phyloP scores from a whole-genome alignment of 2,888 invertebrate genomes.

The Alloscopus bannaensis region DNA sequence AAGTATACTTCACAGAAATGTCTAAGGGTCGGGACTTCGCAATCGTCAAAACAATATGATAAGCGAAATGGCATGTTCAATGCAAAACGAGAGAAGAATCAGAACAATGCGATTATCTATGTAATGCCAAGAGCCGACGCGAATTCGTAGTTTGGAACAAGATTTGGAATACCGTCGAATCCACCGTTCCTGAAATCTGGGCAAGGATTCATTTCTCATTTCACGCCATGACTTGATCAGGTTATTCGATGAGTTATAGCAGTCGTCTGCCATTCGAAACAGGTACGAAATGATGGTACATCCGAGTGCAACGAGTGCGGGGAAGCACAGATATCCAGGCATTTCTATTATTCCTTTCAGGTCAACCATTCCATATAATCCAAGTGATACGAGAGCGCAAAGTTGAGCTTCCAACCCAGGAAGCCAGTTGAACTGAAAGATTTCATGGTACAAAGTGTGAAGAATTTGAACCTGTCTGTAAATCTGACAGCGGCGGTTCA shows the following conservation, averaged over 20 bases:
- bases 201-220: constrained; percentile 34
- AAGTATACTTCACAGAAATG: too few species aligned
- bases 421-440: constrained; percentile 57
- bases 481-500: constrained; percentile 27
- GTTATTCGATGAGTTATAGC: constrained; percentile 38
- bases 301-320: constrained; percentile 42
- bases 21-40: not conserved
- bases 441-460: constrained; percentile 56
- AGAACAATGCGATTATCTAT: constrained; percentile 45
- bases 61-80: constrained; percentile 55
- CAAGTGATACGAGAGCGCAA: constrained; percentile 44
- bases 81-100: constrained; percentile 48
- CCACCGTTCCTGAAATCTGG: constrained; percentile 51
- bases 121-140: constrained; percentile 55
- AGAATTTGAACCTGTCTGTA: constrained; percentile 54
- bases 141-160: constrained; percentile 25
- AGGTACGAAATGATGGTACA: constrained; percentile 52
- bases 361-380: constrained; percentile 55
- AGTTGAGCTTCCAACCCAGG: constrained; percentile 57
- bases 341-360: constrained; percentile 50
- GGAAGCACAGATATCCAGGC: constrained; percentile 59
- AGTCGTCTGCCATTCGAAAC: constrained; percentile 55
- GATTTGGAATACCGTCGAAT: constrained; percentile 41
- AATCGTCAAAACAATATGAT: constrained; percentile 55
- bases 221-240: constrained; percentile 42